phyloP scores from a whole-genome alignment of 2,113 vertebrate genomes.

The Otocyon megalotis region DNA sequence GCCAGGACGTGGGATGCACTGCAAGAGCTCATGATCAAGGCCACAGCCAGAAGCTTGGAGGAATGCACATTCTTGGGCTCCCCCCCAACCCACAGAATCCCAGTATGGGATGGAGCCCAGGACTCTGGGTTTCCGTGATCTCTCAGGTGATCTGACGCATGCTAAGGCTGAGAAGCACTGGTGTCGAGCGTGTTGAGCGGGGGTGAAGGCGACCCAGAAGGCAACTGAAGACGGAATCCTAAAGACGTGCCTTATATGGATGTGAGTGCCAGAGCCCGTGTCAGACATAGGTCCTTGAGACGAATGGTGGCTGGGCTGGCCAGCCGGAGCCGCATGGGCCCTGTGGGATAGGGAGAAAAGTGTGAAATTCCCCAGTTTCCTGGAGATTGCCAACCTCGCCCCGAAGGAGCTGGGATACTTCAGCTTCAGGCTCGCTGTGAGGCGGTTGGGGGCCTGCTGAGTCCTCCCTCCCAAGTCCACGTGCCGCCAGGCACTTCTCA shows the following conservation, averaged over 20 bases:
- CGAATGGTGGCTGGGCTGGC: accelerated
- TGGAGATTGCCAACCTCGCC: neutral
- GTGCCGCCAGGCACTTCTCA: neutral
- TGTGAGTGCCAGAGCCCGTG: accelerated
- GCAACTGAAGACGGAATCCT: neutral
- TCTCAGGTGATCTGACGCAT: neutral
- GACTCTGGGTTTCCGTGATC: neutral
- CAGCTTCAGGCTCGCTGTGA: accelerated
- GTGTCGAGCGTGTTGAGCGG: accelerated
- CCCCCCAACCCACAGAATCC: neutral
- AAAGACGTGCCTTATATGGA: neutral
- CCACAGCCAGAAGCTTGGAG: neutral
- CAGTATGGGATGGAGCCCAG: neutral
- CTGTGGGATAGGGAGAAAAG: neutral
- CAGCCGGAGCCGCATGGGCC: neutral
- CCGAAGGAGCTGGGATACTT: neutral
- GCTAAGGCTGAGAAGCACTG: neutral
- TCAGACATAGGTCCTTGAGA: neutral
- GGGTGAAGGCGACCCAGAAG: neutral
- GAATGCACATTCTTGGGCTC: neutral
- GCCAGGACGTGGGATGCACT: neutral
- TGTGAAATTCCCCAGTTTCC: neutral
- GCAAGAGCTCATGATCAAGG: neutral
- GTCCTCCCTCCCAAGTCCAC: accelerated
- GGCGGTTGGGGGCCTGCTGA: neutral